Evolutionary conservation across 2,113 vertebrate species (phyloP).

Genomic region (Setophaga petechia): DNA sequence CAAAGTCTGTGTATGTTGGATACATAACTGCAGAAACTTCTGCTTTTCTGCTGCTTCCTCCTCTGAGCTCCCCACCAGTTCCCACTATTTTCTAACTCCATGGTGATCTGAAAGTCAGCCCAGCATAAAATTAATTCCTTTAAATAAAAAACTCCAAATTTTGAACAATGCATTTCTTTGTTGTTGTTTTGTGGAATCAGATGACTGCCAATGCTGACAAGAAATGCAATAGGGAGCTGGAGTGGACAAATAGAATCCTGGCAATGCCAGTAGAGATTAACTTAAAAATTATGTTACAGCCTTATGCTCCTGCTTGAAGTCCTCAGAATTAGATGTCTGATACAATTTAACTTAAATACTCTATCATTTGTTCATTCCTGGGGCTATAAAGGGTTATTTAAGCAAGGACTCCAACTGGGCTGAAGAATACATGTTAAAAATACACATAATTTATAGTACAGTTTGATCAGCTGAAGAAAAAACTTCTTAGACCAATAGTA

Average conservation of each 20-base stretch:
- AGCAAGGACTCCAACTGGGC: neutral
- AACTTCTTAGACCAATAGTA: neutral
- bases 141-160: accelerated
- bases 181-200: neutral
- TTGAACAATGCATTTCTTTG: neutral
- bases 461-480: neutral
- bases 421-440: neutral
- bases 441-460: neutral
- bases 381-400: neutral
- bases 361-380: neutral
- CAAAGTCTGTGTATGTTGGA: neutral
- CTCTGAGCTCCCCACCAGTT: neutral
- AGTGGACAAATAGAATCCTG: neutral
- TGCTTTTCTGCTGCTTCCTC: neutral
- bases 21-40: neutral
- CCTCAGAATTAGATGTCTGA: neutral
- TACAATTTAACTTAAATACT: neutral
- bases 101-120: neutral
- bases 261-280: neutral
- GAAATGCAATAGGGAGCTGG: neutral
- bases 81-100: neutral
- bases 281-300: neutral
- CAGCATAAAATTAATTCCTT: neutral
- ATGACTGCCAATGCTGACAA: neutral
- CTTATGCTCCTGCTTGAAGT: neutral